These are phyloP conservation scores for Bombus haemorrhoidalis DNA, from an alignment of 1,140 invertebrate genomes.

Conservation along the genomic window DNA sequence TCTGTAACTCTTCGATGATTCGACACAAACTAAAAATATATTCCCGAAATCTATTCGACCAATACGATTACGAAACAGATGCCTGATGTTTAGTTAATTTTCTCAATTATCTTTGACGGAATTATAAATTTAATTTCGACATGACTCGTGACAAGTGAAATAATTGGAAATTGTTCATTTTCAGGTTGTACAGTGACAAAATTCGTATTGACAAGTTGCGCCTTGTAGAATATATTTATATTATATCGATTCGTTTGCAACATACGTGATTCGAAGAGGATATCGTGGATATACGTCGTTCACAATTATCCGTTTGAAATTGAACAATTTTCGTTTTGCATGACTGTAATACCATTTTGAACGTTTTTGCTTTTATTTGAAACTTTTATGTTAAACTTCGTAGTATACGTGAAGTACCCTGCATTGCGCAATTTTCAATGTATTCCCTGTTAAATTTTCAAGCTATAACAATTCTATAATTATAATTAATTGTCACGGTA, in stretches of 20 bases:
- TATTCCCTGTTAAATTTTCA: neutral
- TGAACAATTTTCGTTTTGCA: constrained; percentile 8
- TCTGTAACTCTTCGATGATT: neutral
- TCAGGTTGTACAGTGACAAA: neutral
- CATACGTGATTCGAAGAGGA: neutral
- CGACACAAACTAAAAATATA: neutral
- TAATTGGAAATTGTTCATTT: neutral
- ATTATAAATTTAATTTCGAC: neutral
- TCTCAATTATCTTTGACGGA: neutral
- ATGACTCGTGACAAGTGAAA: neutral
- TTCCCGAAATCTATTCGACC: neutral
- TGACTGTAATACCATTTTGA: neutral
- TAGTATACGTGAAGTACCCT: too few relatives aligned
- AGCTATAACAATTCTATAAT: neutral
- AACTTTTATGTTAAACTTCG: neutral
- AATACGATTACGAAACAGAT: neutral
- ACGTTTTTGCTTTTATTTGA: neutral
- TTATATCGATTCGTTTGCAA: neutral
- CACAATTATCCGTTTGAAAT: constrained; percentile 4
- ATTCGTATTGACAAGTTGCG: neutral
- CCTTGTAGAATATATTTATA: neutral
- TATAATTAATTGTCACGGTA: neutral
- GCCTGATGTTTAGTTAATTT: neutral
- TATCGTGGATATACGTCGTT: neutral
- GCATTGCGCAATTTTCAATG: neutral